Evolutionary conservation across 2,797 vertebrate genomes (phyloP).

Genomic region (Sitta carolinensis): DNA sequence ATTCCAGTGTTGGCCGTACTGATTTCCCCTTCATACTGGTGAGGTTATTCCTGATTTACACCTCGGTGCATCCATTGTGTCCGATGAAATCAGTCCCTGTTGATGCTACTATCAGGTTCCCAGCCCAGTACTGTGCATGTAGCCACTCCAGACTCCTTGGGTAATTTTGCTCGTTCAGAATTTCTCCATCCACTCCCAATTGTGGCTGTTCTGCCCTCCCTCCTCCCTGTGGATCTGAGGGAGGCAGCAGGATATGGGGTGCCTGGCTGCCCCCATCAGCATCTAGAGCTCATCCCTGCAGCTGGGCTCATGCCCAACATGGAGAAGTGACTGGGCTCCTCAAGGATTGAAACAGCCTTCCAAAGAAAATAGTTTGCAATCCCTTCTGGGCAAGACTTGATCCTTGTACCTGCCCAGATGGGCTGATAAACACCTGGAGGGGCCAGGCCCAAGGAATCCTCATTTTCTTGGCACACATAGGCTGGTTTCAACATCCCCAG

Average conservation of each 20-base stretch:
- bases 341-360: background rate
- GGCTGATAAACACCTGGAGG: background rate
- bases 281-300: background rate
- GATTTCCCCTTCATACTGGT: background rate
- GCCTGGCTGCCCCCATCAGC: background rate
- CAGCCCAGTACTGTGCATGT: background rate
- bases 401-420: background rate
- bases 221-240: background rate
- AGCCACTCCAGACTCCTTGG: background rate
- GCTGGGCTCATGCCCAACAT: background rate
- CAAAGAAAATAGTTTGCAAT: background rate
- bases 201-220: fast-evolving
- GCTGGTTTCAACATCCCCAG: background rate
- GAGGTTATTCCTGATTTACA: constrained; percentile 9
- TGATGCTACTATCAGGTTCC: background rate
- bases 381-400: background rate
- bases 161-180: fast-evolving
- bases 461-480: background rate
- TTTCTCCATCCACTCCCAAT: fast-evolving
- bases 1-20: background rate
- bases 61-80: background rate
- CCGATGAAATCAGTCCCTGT: background rate
- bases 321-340: background rate
- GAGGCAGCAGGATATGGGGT: background rate
- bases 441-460: background rate